Percentiles rank a stretch among this genome's conserved stretches.
Evolutionary conservation across 2,113 vertebrate species (phyloP).

Genomic region (Galbula dea): DNA sequence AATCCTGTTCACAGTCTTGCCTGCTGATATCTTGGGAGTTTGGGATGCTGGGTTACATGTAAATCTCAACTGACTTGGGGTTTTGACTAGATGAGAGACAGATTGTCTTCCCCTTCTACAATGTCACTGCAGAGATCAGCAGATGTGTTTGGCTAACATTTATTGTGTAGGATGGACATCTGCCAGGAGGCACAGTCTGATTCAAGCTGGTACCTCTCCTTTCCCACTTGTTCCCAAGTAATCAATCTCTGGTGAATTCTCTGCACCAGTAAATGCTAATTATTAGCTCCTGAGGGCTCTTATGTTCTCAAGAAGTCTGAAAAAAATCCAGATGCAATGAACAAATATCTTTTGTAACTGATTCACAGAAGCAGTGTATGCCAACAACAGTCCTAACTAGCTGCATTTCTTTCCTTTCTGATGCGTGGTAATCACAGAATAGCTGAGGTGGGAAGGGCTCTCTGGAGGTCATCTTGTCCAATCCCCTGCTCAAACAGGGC

Average conservation of each 20-base stretch:
- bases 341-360: background rate
- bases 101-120: background rate
- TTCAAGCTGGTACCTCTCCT: background rate
- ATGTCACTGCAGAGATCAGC: background rate
- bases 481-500: background rate
- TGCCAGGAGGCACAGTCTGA: background rate
- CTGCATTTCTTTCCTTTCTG: background rate
- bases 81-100: background rate
- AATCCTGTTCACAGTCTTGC: background rate
- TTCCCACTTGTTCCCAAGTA: background rate
- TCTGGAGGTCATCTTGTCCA: background rate
- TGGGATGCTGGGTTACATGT: background rate
- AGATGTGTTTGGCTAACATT: background rate
- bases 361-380: background rate
- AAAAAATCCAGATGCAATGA: background rate
- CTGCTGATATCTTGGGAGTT: background rate
- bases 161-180: background rate
- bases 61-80: background rate
- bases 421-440: background rate
- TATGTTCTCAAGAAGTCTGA: background rate
- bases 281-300: background rate
- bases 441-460: background rate
- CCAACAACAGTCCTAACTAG: background rate
- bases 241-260: background rate
- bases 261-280: background rate